phyloP scores from a whole-genome alignment of 2,888 invertebrate genomes.

The Mactromeris polynyma region DNA sequence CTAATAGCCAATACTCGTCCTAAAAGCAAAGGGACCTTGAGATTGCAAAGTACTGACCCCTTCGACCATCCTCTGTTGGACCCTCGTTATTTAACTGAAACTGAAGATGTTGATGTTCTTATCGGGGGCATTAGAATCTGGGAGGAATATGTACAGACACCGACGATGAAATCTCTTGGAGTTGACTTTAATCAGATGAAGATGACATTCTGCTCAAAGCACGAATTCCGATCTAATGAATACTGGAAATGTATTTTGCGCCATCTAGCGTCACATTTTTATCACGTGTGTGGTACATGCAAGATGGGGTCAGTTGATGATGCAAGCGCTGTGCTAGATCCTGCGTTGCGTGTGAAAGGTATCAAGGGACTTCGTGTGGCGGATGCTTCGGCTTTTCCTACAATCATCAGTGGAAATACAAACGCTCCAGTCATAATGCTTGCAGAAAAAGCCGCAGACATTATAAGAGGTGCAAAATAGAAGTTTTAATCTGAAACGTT shows the following conservation, averaged over 20 bases:
- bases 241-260: slow-evolving; percentile 69
- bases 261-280: slow-evolving; percentile 43
- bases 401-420: slow-evolving; percentile 45
- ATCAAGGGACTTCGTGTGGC: slow-evolving; percentile 47
- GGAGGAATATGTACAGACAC: slow-evolving; percentile 54
- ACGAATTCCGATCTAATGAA: slow-evolving; percentile 54
- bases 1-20: slow-evolving; percentile 86
- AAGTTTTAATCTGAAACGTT: no score
- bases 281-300: slow-evolving; percentile 92
- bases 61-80: slow-evolving; percentile 93
- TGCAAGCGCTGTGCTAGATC: slow-evolving; percentile 90
- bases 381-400: slow-evolving; percentile 53
- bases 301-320: slow-evolving; percentile 89
- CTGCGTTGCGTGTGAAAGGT: slow-evolving; percentile 83
- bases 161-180: slow-evolving; percentile 58
- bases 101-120: slow-evolving; percentile 88
- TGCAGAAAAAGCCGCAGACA: slow-evolving; percentile 55
- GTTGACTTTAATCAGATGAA: slow-evolving; percentile 37
- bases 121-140: slow-evolving; percentile 48
- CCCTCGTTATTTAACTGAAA: slow-evolving; percentile 93
- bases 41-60: slow-evolving; percentile 92
- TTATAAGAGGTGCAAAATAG: slow-evolving; percentile 30
- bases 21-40: slow-evolving; percentile 93
- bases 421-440: slow-evolving; percentile 57
- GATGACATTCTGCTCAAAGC: slow-evolving; percentile 49